Conservation (phyloP, 2,113 vertebrate species). For the Gallinago media region DNA sequence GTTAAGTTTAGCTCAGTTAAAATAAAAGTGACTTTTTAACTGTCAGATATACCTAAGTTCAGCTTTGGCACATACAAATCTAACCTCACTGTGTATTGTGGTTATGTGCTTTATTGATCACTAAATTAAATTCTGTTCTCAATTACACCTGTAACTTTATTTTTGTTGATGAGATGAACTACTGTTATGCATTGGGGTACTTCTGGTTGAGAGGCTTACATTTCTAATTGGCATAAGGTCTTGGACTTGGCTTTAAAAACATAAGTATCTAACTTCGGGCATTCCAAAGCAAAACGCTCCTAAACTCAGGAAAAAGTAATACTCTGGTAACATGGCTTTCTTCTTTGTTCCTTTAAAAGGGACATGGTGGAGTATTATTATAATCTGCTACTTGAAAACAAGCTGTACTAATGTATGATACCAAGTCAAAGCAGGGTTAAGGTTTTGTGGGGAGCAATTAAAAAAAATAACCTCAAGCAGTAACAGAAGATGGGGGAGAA, state of each 20-base stretch:
- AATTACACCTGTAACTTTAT: not conserved
- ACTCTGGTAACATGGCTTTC: not conserved
- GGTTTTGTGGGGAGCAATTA: not conserved
- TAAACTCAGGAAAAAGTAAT: slow-evolving; percentile 1
- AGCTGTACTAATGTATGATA: not conserved
- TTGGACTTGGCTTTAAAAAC: not conserved
- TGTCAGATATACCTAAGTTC: not conserved
- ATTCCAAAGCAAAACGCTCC: not conserved
- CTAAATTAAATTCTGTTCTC: not conserved
- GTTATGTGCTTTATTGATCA: not conserved
- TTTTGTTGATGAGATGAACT: not conserved
- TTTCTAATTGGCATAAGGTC: not conserved
- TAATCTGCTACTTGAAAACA: not conserved
- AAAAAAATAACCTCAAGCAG: not conserved
- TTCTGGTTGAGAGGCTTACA: not conserved
- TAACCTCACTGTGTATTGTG: not conserved
- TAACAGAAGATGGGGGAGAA: not conserved
- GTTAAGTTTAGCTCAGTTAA: not conserved
- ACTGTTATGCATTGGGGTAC: not conserved
- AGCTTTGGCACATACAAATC: not conserved
- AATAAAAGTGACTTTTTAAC: not conserved
- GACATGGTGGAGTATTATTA: not conserved
- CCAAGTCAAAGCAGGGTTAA: not conserved
- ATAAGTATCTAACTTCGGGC: not conserved
- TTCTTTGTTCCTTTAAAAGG: slow-evolving; percentile 20